phyloP scores from a whole-genome alignment of 2,113 vertebrate species.

The Asarcornis scutulata region DNA sequence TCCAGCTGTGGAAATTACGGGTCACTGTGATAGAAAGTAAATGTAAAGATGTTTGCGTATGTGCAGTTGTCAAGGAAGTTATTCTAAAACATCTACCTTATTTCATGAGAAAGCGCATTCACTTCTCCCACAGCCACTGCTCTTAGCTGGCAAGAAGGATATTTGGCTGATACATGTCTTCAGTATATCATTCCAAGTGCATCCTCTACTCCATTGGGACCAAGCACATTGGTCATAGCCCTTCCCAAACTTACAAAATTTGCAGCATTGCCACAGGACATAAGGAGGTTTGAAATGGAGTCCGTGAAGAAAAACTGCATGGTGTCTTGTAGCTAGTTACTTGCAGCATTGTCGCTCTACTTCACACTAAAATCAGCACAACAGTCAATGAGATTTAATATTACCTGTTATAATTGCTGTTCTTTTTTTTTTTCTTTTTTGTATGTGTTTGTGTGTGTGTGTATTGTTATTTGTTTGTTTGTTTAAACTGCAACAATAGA shows the following conservation, averaged over 20 bases:
- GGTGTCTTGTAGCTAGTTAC: background rate
- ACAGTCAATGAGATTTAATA: background rate
- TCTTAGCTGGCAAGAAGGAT: background rate
- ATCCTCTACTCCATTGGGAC: background rate
- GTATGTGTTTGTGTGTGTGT: no score
- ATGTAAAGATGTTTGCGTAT: background rate
- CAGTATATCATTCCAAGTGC: background rate
- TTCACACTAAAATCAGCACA: background rate
- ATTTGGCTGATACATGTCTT: background rate
- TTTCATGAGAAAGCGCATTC: background rate
- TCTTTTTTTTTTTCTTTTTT: no score
- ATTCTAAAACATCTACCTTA: background rate
- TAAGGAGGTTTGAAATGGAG: background rate
- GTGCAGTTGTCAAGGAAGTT: background rate
- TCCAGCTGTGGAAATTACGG: background rate
- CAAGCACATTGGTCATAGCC: background rate
- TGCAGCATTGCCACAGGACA: background rate
- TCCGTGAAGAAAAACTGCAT: rapidly evolving
- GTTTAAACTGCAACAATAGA: background rate
- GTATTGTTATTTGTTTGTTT: background rate
- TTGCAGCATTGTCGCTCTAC: background rate
- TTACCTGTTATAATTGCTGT: background rate
- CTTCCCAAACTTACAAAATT: background rate
- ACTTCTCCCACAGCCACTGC: background rate
- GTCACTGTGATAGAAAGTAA: background rate